Evolutionary conservation across 2,888 invertebrate genomes (phyloP), one percentile per base, ranked within the genome.

Genomic region (Drosophila flavopinicola): DNA sequence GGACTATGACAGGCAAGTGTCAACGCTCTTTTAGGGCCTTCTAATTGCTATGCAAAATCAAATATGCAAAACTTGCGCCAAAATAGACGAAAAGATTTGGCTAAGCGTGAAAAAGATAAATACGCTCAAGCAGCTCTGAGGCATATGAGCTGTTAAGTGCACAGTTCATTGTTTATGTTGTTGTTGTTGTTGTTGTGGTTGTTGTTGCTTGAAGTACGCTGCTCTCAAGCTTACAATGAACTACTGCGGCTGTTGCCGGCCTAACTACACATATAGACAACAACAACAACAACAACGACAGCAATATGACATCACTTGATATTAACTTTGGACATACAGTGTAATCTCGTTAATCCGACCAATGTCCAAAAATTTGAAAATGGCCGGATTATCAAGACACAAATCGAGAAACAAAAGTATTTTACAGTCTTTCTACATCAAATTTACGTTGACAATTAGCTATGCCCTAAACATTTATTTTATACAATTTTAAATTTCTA

Each of bases 151-250:
- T 53, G 30, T 52, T 33, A 60, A 73, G 68, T 60, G 54, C 49
- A 45, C 45, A 54, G 32, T 47, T 53, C 41, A 60, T 49, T 67
- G 51, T 66, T 68, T 66, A 47, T 32, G 11, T 47, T 56, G 20
- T 51, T 56, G 10, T 48, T 61, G 17, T 49, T 57, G 54, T 33
- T 60, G 32, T 33, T 52, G 7, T 7, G 39, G 17, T 63, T 48
- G 42, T 30, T 71, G 37, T 23, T 68, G 29, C 30, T 30, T 69
- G 15, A 71, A 71, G 72, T 75, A 56, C 32, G 23, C n/a, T 3
- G 45, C 66, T 66, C 72, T 72, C 60, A 37, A 60, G 51, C 63
- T 80, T 63, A 51, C 80, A 80, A 68, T 73, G 80, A 80, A 77
- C 80, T 42, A 60, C n/a, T 38, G 53, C 20, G n/a, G 30, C 42